These are phyloP conservation scores for Siniperca scherzeri DNA, from an alignment of 2,797 vertebrate species.

Conservation along the genomic window DNA sequence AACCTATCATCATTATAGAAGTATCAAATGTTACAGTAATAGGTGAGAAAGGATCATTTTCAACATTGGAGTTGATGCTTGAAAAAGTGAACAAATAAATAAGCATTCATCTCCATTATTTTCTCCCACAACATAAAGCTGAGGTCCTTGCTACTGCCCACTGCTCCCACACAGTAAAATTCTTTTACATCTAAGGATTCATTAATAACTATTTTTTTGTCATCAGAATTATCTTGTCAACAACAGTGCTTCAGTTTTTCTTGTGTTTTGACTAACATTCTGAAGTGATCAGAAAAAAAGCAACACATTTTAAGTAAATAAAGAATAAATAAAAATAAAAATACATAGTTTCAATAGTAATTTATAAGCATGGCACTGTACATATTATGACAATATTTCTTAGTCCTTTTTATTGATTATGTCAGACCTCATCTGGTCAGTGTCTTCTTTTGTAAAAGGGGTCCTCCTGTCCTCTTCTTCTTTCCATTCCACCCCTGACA, in stretches of 20 bases:
- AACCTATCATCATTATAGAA: no score
- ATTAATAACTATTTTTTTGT: no score
- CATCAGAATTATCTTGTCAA: no score
- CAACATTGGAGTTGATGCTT: background rate
- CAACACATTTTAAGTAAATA: background rate
- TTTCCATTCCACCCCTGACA: conserved; percentile 27
- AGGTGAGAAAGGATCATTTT: background rate
- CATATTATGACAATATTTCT: background rate
- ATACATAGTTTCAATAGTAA: background rate
- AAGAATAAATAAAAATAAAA: no score
- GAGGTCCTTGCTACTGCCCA: no score
- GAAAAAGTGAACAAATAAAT: background rate
- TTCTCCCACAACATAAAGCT: no score
- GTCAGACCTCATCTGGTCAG: background rate
- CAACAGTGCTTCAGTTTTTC: background rate
- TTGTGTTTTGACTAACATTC: background rate
- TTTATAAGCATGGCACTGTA: no score
- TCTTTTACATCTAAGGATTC: no score
- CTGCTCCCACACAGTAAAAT: background rate
- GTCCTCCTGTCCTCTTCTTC: conserved; percentile 43
- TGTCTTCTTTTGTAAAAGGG: background rate
- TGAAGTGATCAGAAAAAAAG: background rate
- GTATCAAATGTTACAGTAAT: no score
- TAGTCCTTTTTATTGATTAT: background rate
- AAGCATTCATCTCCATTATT: no score